These are phyloP conservation scores for Mycalesis mineus DNA, from an alignment of 2,888 invertebrate genomes.

Conservation along the genomic window DNA sequence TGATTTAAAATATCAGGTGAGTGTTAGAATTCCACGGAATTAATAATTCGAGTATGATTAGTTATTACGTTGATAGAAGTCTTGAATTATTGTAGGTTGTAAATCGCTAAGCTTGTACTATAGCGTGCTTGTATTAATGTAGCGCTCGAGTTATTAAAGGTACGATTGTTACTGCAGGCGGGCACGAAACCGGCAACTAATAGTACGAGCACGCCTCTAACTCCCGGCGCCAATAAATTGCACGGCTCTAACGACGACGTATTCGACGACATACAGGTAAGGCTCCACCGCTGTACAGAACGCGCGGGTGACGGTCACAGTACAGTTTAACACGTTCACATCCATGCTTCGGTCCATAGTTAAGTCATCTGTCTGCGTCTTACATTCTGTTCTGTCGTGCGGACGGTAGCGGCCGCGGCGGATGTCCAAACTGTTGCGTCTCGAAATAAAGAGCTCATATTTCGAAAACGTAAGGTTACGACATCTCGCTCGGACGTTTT, in stretches of 20 bases:
- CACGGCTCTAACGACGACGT: slow-evolving; percentile 72
- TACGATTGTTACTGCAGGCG: slow-evolving; percentile 47
- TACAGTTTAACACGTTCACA: slow-evolving; percentile 73
- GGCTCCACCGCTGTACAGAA: slow-evolving; percentile 32
- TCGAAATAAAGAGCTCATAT: slow-evolving; percentile 74
- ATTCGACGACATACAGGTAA: slow-evolving; percentile 71
- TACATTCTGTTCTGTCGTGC: slow-evolving; percentile 27
- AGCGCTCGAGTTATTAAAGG: slow-evolving; percentile 22
- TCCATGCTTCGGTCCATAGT: slow-evolving; percentile 41
- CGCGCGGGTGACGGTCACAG: slow-evolving; percentile 64
- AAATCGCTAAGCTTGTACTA: slow-evolving; percentile 9
- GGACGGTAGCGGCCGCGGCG: slow-evolving; percentile 37
- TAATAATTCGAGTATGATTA: too few relatives aligned
- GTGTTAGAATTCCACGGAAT: too few relatives aligned
- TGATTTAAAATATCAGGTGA: too few relatives aligned
- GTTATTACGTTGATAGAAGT: neutral
- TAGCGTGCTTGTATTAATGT: slow-evolving; percentile 13
- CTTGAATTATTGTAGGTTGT: neutral
- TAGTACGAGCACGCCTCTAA: slow-evolving; percentile 69
- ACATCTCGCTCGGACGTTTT: slow-evolving; percentile 36
- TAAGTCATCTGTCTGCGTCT: slow-evolving; percentile 20
- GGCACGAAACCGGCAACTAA: slow-evolving; percentile 63
- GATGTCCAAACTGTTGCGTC: slow-evolving; percentile 48
- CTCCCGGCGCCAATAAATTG: slow-evolving; percentile 59
- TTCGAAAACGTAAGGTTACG: slow-evolving; percentile 52